These are phyloP conservation scores for Promerops cafer DNA, from an alignment of 2,113 vertebrate species.

Conservation along the genomic window DNA sequence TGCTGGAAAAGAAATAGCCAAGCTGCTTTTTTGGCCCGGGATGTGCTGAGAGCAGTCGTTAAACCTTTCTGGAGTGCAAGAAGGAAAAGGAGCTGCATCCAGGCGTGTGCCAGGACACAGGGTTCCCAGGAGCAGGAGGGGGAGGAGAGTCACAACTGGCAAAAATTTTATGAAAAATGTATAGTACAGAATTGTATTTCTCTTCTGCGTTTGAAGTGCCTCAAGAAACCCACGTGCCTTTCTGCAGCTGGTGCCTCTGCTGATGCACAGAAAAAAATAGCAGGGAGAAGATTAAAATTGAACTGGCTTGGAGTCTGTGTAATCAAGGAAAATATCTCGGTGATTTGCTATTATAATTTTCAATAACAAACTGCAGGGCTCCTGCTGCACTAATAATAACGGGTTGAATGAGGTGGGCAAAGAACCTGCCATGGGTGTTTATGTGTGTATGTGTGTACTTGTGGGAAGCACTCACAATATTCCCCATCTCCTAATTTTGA, in stretches of 20 bases:
- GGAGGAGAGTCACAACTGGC: not conserved
- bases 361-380: constrained; percentile 69
- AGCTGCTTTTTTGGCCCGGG: constrained; percentile 34
- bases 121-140: not conserved
- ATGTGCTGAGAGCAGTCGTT: not conserved
- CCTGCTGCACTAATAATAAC: constrained; percentile 61
- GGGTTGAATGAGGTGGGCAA: constrained; percentile 36
- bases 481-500: constrained; percentile 65
- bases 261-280: constrained; percentile 50
- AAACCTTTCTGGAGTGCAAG: not conserved
- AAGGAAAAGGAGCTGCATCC: not conserved
- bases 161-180: not conserved
- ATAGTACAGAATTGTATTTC: not conserved
- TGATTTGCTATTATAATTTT: constrained; percentile 77
- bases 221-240: constrained; percentile 18
- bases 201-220: constrained; percentile 18
- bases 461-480: constrained; percentile 40
- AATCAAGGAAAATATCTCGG: constrained; percentile 71
- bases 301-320: constrained; percentile 54
- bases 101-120: not conserved
- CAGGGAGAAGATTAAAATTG: constrained; percentile 26
- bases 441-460: not conserved
- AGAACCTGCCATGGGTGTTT: constrained; percentile 40
- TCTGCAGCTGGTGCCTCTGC: constrained; percentile 68
- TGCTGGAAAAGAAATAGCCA: constrained; percentile 17